These are phyloP conservation scores for Raphicerus campestris DNA, from an alignment of 2,113 vertebrate species.

Conservation along the genomic window DNA sequence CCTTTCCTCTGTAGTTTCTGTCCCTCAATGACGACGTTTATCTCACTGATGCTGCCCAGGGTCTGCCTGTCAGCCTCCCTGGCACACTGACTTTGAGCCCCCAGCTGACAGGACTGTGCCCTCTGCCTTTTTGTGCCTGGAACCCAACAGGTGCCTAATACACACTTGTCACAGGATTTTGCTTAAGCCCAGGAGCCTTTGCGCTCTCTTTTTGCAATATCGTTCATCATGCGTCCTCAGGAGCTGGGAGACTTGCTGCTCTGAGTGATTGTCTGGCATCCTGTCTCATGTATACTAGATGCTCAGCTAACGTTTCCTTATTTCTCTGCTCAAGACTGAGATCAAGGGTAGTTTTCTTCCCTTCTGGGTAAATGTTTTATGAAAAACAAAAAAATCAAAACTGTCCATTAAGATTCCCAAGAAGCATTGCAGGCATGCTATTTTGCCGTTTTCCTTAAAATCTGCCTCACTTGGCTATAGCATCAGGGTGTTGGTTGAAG, in stretches of 20 bases:
- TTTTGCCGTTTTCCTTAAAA: not conserved
- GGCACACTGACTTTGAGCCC: rapidly evolving
- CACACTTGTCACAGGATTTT: not conserved
- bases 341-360: not conserved
- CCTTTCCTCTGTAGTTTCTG: not conserved
- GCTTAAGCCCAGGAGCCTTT: not conserved
- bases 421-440: not conserved
- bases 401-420: not conserved
- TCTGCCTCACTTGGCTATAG: not conserved
- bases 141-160: not conserved
- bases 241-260: not conserved
- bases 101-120: not conserved
- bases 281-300: not conserved
- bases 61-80: not conserved
- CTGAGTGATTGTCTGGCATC: not conserved
- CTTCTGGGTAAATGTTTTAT: not conserved
- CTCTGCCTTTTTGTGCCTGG: not conserved
- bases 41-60: not conserved
- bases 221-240: not conserved
- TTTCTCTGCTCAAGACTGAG: not conserved
- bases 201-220: not conserved
- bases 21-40: rapidly evolving
- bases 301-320: not conserved
- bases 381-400: not conserved
- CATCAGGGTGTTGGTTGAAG: not conserved